A percentile compares a stretch with the other conserved stretches of the same genome.
These are phyloP conservation scores for Microtus montanus DNA, from an alignment of 2,113 vertebrate genomes.

Conservation along the genomic window DNA sequence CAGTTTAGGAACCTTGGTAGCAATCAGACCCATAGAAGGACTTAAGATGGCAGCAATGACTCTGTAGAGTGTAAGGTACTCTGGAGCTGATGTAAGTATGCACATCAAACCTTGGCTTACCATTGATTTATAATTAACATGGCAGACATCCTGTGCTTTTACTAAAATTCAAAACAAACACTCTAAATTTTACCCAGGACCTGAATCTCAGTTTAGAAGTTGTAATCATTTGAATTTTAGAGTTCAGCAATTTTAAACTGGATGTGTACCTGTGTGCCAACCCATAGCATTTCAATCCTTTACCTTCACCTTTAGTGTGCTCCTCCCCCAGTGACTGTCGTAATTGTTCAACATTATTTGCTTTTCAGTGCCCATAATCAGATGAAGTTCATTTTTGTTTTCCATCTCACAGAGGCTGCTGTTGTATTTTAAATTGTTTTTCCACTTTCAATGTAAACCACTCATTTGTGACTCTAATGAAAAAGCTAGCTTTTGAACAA, in stretches of 20 bases:
- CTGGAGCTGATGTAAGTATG: background rate
- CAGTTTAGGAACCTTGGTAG: background rate
- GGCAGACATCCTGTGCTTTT: background rate
- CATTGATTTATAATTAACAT: background rate
- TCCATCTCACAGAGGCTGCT: background rate
- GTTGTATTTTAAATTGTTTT: background rate
- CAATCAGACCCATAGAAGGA: background rate
- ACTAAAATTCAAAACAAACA: conserved; percentile 33
- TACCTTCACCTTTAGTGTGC: background rate
- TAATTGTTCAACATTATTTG: background rate
- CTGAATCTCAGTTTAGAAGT: background rate
- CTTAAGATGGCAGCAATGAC: background rate
- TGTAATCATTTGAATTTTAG: background rate
- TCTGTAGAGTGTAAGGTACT: background rate
- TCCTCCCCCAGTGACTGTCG: background rate
- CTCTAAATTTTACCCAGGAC: background rate
- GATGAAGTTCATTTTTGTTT: background rate
- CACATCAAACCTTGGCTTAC: background rate
- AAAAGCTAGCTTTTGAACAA: background rate
- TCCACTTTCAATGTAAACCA: background rate
- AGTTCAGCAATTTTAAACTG: background rate
- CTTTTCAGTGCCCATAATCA: background rate
- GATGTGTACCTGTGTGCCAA: background rate
- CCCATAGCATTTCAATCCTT: background rate
- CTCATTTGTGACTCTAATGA: background rate